Evolutionary conservation across 2,888 invertebrate genomes (phyloP).

Genomic region (Temnothorax ravouxi): DNA sequence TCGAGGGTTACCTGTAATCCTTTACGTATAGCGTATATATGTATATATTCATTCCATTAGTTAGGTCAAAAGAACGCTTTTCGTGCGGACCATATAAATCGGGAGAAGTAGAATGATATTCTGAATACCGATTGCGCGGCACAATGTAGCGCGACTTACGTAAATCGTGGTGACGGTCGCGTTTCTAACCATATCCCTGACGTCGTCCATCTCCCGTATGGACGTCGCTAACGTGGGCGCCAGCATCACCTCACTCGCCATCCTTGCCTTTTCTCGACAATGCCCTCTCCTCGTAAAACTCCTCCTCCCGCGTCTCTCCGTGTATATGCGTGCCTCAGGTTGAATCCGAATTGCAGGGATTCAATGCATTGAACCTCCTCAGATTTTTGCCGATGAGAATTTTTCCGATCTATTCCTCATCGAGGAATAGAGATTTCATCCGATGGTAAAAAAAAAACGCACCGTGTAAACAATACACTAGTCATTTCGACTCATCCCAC

Average conservation of each 20-base stretch:
- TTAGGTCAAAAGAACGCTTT: background rate
- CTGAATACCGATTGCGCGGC: background rate
- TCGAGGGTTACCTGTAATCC: too few relatives aligned
- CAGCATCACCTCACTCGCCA: slow-evolving; percentile 84
- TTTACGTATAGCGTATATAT: background rate
- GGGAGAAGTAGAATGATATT: background rate
- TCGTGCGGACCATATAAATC: background rate
- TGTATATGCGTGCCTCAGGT: background rate
- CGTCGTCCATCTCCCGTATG: slow-evolving; percentile 84
- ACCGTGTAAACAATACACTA: background rate
- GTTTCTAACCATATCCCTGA: slow-evolving; percentile 85
- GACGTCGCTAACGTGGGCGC: slow-evolving; percentile 83
- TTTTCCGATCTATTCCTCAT: background rate
- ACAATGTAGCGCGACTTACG: slow-evolving; percentile 75
- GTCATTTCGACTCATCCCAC: background rate
- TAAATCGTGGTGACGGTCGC: slow-evolving; percentile 84
- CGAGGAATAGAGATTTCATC: slow-evolving; percentile 9
- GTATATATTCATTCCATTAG: background rate
- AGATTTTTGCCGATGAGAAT: background rate
- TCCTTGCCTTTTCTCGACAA: slow-evolving; percentile 49
- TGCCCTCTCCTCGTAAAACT: background rate
- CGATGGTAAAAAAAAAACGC: background rate
- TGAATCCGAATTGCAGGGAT: background rate
- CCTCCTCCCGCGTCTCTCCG: background rate
- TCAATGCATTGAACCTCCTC: slow-evolving; percentile 3